phyloP scores from a whole-genome alignment of 2,797 vertebrate species.

The Otolemur crassicaudatus region DNA sequence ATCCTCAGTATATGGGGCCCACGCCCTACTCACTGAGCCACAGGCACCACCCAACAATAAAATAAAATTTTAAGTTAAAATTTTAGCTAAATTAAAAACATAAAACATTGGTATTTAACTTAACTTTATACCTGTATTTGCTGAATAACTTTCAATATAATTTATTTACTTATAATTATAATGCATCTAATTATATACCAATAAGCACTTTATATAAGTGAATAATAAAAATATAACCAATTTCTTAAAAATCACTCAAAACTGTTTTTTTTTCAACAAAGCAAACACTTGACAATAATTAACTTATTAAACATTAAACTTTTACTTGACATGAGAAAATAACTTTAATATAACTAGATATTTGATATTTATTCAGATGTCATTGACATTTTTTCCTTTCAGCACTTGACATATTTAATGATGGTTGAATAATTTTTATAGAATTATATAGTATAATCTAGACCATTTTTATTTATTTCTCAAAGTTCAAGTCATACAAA shows the following conservation, averaged over 20 bases:
- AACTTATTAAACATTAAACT: constrained; percentile 23
- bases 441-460: neutral
- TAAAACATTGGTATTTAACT: neutral
- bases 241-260: neutral
- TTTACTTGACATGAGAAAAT: constrained; percentile 41
- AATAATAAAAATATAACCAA: neutral
- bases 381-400: constrained; percentile 6
- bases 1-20: too few species aligned
- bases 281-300: neutral
- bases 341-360: neutral
- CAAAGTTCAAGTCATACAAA: neutral
- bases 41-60: neutral
- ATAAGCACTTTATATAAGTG: neutral
- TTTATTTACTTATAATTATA: neutral
- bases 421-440: neutral
- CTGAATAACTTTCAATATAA: neutral
- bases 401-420: neutral
- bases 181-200: neutral
- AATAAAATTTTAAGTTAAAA: constrained; percentile 37
- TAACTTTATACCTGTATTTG: constrained; percentile 49
- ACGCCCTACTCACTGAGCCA: too few species aligned
- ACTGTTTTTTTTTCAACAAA: neutral
- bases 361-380: neutral
- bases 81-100: constrained; percentile 33
- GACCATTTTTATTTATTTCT: neutral